Evolutionary conservation across 2,888 invertebrate species (phyloP).

Genomic region (Luperina testacea): DNA sequence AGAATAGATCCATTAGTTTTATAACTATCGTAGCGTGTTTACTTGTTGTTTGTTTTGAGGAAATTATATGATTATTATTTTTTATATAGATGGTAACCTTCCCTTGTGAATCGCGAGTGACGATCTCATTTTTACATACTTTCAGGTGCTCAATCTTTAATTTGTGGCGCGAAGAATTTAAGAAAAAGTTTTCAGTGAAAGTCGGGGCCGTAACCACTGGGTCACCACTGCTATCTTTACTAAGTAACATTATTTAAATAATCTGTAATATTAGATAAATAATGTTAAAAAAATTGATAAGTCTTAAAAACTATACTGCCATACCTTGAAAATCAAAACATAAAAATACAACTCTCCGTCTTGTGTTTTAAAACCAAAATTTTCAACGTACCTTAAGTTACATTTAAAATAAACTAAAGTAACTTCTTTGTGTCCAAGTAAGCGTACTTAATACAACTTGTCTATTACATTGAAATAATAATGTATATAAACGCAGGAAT

Average conservation of each 20-base stretch:
- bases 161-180: neutral
- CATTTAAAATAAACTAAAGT: conserved; percentile 2
- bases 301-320: neutral
- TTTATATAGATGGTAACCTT: neutral
- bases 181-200: neutral
- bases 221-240: neutral
- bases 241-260: no score
- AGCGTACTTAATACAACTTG: conserved; percentile 17
- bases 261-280: neutral
- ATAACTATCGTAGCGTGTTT: neutral
- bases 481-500: conserved; percentile 10
- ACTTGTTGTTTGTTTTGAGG: neutral
- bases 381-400: neutral
- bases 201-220: neutral
- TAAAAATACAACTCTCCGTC: neutral
- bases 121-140: no score
- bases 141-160: no score
- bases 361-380: neutral
- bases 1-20: neutral
- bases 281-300: neutral
- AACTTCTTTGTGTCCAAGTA: conserved; percentile 1
- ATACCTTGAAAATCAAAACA: neutral
- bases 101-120: neutral
- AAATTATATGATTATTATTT: neutral
- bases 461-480: conserved; percentile 38